Evolutionary conservation across 2,888 invertebrate species (phyloP).

Genomic region (Corbicula japonica): DNA sequence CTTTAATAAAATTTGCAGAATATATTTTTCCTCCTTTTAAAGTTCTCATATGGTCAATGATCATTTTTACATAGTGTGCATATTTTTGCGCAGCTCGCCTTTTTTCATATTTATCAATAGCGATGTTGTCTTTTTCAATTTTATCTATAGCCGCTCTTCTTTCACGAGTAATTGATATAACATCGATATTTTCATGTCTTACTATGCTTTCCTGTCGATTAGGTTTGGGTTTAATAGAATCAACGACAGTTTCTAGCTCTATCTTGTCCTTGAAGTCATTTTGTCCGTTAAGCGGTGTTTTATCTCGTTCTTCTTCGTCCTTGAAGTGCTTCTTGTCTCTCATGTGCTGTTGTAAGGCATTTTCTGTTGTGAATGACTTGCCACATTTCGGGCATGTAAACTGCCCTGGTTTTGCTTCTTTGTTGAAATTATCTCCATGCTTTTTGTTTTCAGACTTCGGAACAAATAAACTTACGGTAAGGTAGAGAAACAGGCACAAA

Average conservation of each 20-base stretch:
- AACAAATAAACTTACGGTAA: too few relatives aligned
- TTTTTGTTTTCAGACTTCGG: too few relatives aligned
- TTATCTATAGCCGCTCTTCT: conserved; percentile 6
- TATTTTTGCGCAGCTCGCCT: conserved; percentile 2
- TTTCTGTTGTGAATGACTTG: conserved; percentile 12
- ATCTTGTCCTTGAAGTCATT: background rate
- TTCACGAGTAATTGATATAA: background rate
- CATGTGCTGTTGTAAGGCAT: conserved; percentile 11
- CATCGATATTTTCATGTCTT: background rate
- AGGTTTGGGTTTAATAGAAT: background rate
- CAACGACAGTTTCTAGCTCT: background rate
- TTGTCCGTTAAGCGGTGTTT: conserved; percentile 1
- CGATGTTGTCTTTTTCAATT: conserved; percentile 8
- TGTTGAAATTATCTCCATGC: background rate
- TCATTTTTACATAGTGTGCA: background rate
- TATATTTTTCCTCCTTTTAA: conserved; percentile 8
- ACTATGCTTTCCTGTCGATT: background rate
- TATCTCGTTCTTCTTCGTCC: too few relatives aligned
- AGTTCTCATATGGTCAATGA: conserved; percentile 7
- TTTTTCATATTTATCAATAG: conserved; percentile 25
- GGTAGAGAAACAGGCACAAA: too few relatives aligned
- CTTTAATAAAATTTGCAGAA: conserved; percentile 21
- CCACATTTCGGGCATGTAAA: conserved; percentile 23
- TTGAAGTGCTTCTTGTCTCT: too few relatives aligned
- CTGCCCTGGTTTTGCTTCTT: conserved; percentile 1